Evolutionary conservation across 2,113 vertebrate genomes (phyloP), one percentile per base, ranked within the genome.

Genomic region (Sphaerodactylus townsendi): DNA sequence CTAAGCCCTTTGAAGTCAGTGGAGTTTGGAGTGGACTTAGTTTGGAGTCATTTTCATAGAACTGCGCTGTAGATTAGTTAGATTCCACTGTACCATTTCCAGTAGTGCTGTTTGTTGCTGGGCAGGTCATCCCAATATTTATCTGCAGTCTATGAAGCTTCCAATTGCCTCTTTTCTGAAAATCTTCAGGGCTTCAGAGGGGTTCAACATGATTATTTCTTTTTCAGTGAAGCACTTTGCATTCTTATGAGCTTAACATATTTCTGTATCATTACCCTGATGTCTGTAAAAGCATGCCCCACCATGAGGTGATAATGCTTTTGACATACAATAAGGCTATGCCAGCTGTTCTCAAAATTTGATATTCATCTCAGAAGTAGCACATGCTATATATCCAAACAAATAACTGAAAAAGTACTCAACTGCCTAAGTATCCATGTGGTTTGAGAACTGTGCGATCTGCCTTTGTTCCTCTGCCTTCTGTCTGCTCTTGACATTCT

Each of bases 81-180:
- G 56, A 30, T 66, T 59, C n/a, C 78, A 50, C 41, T 19, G 39
- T 46, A 44, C 25, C 10, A 69, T 66, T 30, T 77, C 25, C 21
- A 59, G 74, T 2, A 56, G 28, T 77, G 23, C n/a, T 77, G 6
- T 86, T 88, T 86, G 25, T 33, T 46, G 33, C 84, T 85, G 59
- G 10, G 83, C 87, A 85, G 41, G 69, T 72, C 46, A 81, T 30
- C 28, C 17, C 59, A 82, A 48, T 3, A 74, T 9, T 19, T 83
- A n/a, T 28, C 13, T 35, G 2, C 65, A 3, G n/a, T 65, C 65
- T 35, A 65, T 82, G 19, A 65, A 35, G 33, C 39, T 46, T 19
- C n/a, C 10, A 21, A 23, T 59, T 72, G 14, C 23, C 11, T 85
- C 30, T 90, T 81, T 72, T 72, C 25, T n/a, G 19, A 33, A 10